These are phyloP conservation scores for Lampris incognitus DNA, from an alignment of 2,113 vertebrate species.

Conservation along the genomic window DNA sequence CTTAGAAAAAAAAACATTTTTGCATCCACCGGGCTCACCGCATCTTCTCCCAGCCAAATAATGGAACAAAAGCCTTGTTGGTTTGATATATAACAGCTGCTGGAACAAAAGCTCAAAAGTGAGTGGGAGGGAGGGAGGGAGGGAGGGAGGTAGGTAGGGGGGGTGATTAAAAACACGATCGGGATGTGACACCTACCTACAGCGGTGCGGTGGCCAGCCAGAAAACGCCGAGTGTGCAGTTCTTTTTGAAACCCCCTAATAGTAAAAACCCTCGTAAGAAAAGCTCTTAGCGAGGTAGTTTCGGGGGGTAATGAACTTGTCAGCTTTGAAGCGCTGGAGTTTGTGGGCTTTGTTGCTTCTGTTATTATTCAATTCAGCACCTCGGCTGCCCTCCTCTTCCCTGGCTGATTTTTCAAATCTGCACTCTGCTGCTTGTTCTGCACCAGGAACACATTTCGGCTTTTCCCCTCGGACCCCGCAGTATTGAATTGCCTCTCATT, in stretches of 20 bases:
- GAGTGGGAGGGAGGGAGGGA: slow-evolving; percentile 24
- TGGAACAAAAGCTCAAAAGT: slow-evolving; percentile 29
- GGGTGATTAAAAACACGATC: slow-evolving; percentile 62
- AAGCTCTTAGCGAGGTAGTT: slow-evolving; percentile 72
- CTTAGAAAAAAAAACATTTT: slow-evolving; percentile 51
- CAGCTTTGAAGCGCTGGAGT: slow-evolving; percentile 69
- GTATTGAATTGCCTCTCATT: slow-evolving; percentile 75
- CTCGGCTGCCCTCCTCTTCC: slow-evolving; percentile 61
- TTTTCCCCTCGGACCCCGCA: slow-evolving; percentile 65
- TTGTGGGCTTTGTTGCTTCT: slow-evolving; percentile 63
- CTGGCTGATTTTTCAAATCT: slow-evolving; percentile 71
- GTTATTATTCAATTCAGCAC: slow-evolving; percentile 80
- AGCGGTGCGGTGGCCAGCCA: slow-evolving; percentile 33
- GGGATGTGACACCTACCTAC: slow-evolving; percentile 55
- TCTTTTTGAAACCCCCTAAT: slow-evolving; percentile 66
- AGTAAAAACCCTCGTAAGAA: slow-evolving; percentile 62
- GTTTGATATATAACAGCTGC: slow-evolving; percentile 35
- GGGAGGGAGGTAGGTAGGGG: slow-evolving; percentile 14
- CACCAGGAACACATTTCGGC: slow-evolving; percentile 71
- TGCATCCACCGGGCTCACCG: slow-evolving; percentile 39
- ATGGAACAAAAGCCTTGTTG: slow-evolving; percentile 38
- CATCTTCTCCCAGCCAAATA: slow-evolving; percentile 36
- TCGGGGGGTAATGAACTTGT: slow-evolving; percentile 79
- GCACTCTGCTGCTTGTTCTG: slow-evolving; percentile 66
- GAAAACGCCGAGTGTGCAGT: slow-evolving; percentile 69